These are phyloP conservation scores for Syrphus vitripennis DNA, from an alignment of 2,888 invertebrate genomes.

Conservation along the genomic window DNA sequence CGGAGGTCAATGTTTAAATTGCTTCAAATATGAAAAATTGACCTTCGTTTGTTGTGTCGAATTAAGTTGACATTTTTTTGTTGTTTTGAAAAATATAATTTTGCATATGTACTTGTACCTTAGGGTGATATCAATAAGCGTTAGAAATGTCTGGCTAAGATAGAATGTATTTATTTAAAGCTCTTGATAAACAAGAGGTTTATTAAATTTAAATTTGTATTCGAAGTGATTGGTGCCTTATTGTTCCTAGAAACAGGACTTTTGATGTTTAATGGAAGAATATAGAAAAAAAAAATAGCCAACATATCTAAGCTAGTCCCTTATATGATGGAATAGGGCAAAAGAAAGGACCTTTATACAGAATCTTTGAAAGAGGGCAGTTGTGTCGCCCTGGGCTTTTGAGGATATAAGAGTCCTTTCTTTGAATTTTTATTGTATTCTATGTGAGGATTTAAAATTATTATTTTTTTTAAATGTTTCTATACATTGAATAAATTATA, in stretches of 20 bases:
- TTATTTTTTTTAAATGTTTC: too few species aligned
- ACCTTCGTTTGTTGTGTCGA: constrained; percentile 1
- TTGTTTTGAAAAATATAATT: neutral
- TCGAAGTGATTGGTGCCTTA: too few species aligned
- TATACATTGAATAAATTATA: too few species aligned
- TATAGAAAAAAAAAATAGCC: neutral
- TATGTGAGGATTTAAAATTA: too few species aligned
- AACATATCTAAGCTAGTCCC: too few species aligned
- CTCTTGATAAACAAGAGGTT: neutral
- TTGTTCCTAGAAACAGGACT: neutral
- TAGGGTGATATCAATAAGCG: neutral
- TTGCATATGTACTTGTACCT: neutral
- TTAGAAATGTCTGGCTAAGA: neutral
- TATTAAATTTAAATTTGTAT: neutral
- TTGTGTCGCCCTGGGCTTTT: too few species aligned
- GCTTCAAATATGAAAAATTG: constrained; percentile 11
- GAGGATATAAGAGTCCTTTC: too few species aligned
- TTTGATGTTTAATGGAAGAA: neutral
- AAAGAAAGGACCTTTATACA: too few species aligned
- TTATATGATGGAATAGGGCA: too few species aligned
- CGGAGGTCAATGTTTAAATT: constrained; percentile 1
- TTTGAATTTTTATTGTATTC: too few species aligned
- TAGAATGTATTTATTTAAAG: neutral
- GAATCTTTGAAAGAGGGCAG: too few species aligned
- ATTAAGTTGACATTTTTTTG: constrained; percentile 10